A percentile compares a stretch with the other conserved stretches of the same genome.
These are phyloP conservation scores for Mamestra configurata DNA, from an alignment of 1,140 invertebrate genomes.

Conservation along the genomic window DNA sequence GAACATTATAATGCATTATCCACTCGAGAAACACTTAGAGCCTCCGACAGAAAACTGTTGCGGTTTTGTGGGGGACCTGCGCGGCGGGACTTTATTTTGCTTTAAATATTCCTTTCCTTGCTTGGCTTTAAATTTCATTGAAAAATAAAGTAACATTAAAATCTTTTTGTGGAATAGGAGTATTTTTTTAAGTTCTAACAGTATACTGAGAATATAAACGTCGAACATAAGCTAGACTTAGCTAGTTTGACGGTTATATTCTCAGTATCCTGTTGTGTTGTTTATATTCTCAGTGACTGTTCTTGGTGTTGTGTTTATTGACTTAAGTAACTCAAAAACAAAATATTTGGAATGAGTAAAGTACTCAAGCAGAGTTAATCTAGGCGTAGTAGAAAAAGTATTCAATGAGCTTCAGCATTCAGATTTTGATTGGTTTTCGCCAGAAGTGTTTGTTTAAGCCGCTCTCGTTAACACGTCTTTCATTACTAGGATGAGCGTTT, in stretches of 20 bases:
- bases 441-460: neutral
- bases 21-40: constrained; percentile 51
- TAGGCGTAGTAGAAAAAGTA: too few relatives aligned
- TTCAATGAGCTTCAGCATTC: too few relatives aligned
- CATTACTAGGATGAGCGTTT: neutral
- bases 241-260: too few relatives aligned
- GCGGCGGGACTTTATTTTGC: neutral
- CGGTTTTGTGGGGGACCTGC: constrained; percentile 22
- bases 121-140: neutral
- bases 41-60: constrained; percentile 22
- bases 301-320: too few relatives aligned
- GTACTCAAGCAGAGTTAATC: too few relatives aligned
- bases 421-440: neutral
- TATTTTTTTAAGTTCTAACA: neutral
- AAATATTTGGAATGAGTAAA: too few relatives aligned
- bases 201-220: too few relatives aligned
- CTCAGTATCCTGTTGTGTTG: too few relatives aligned
- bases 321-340: too few relatives aligned
- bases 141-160: neutral
- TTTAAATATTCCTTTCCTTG: neutral
- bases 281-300: too few relatives aligned
- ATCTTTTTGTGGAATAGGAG: neutral
- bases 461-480: constrained; percentile 3
- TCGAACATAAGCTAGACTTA: too few relatives aligned
- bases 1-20: constrained; percentile 61